Base-by-base conservation (phyloP, 2,888 invertebrate species). In the Eristalis pertinax region DNA sequence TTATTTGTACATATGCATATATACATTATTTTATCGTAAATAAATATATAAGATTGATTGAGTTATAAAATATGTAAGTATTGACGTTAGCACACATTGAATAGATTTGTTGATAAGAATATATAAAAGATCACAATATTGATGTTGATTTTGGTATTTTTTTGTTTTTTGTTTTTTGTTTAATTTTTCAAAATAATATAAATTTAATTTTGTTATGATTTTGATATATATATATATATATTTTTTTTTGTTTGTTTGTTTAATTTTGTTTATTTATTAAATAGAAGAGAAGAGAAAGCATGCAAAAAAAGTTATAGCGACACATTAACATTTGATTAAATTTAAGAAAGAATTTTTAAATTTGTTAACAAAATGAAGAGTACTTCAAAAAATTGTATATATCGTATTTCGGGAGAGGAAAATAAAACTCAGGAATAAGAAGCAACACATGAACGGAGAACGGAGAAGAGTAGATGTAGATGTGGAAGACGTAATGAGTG, bases 21-120 rank as follows among this genome's bases (percentile, higher is more conserved):
- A 89, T 50, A 50, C 50, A 50, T 50, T 50, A 50, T 50, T 50
- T 50, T 50, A 60, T 26, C 26, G 60, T 89, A 89, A 83, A 89
- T 89, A 89, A 89, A 73, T 60, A 83, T 77, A 75, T 76, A 72
- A 70, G 63, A n/a, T 72, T 64, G 15, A 41, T 81, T 75, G n/a
- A n/a, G 26, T 68, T 67, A 70, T 78, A 58, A 69, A 86, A 89
- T 80, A 84, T 75, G 79, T 90, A 79, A 83, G 83, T 79, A 64
- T 79, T 75, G 75, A 86, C 73, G 78, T 91, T 91, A 90, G 92
- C 92, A 91, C 90, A 91, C 91, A 92, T 91, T 89, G 90, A 87
- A 69, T 72, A 78, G 74, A 78, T 26, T 69, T 26, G 62, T 73
- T 65, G 19, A 60, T 74, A 74, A 82, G 24, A 78, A 79, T 77